Base-by-base conservation (phyloP, 2,113 vertebrate species). In the Clupea harengus region DNA sequence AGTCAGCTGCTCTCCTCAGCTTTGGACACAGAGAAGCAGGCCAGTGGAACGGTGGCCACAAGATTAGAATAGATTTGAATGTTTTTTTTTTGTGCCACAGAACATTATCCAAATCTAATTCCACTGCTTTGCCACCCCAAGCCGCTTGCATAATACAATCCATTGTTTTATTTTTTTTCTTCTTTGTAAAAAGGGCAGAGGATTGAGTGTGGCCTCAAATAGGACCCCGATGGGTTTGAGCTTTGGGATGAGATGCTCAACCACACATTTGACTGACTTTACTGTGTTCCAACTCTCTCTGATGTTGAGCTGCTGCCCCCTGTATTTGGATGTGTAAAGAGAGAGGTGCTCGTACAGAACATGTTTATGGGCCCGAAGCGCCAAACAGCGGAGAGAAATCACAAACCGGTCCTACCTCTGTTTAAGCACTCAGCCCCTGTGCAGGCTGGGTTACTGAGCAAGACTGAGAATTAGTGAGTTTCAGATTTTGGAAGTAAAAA, bases 81-180 rank as follows among this genome's bases (percentile, higher is more conserved):
- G 72, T 78, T 75, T 28, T 75, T 28, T 75, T 75, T 75, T 28
- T 9, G 67, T 64, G n/a, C 25, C 15, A 10, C 67, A 39, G 72
- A 78, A 78, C 28, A 78, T 39, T 78, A 78, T 78, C 72, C 72
- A 78, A 39, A 78, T 78, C 72, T 78, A 78, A 78, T 78, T 28
- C 72, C 32, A 17, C 72, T 78, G 72, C 39, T 78, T 18, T 32
- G 28, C 72, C 28, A 78, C 72, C 72, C 72, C 72, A 78, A 78
- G 72, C 72, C 39, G 72, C 28, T 78, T 78, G 13, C 72, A 28
- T 78, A 78, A 78, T 39, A 39, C 72, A 78, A 39, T 78, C 25
- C 72, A 78, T 78, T 78, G 72, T n/a, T 39, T 32, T 39, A 11
- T 75, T 15, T 32, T 39, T 10, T 78, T 39, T 9, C 39, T 2